Evolutionary conservation across 2,888 invertebrate genomes (phyloP), one percentile per base, ranked within the genome.

Genomic region (Ametastegia equiseti): DNA sequence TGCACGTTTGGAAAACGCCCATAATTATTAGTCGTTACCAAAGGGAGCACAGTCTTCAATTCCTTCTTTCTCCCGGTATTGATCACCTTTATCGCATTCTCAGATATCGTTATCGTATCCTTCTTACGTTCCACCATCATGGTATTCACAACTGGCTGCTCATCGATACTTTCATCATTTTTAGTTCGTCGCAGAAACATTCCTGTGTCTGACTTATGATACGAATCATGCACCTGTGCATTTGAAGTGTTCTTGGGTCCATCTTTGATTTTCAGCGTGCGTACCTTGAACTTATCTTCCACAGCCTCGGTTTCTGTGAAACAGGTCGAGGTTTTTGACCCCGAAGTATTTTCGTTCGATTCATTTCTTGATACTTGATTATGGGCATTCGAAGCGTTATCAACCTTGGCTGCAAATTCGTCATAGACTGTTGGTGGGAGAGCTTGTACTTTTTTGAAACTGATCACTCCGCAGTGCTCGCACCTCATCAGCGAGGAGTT

Each of bases 401-500:
- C 63, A 63, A 63, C 0, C 30, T 23, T 45, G 19, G 6, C 23
- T 39, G 69, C 19, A 27, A 69, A 39, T 23, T 73, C 15, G 3
- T 50, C 50, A 15, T 13, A 30, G 7, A 19, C 33, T 30, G 15
- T 47, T 33, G 50, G 47, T 15, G 5, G 1, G 42, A 27, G 19
- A 30, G 30, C 30, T 73, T 73, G 30, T 9, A 6, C 15, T 30
- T 30, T 30, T 15, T 73, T 73, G 3, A 47, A 47, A 47, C 86
- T 87, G 4, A 88, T 85, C 13, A 88, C 87, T 0, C 87, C 87
- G 63, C 88, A 88, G 45, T 84, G 83, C n/a, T 85, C 69, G n/a
- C 88, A 88, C 75, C 83, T 85, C 1, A 67, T 81, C n/a, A 88
- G 78, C 13, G 27, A 13, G 0, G 85, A 83, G 0, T 81, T 63